Evolutionary conservation across 1,140 invertebrate species (phyloP).

Genomic region (Neodiprion lecontei): DNA sequence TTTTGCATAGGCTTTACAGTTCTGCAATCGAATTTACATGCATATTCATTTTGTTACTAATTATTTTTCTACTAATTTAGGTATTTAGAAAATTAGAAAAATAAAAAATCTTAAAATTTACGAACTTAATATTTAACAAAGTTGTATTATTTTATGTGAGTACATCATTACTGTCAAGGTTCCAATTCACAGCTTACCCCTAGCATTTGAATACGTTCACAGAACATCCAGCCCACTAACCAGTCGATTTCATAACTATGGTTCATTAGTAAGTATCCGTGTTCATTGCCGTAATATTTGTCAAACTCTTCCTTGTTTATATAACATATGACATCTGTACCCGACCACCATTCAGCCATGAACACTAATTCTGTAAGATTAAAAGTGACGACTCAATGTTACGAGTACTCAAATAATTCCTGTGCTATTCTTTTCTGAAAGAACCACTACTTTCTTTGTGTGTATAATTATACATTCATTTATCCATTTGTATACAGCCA

Average conservation of each 20-base stretch:
- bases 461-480: too few relatives aligned
- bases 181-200: slow-evolving; percentile 69
- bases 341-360: slow-evolving; percentile 93
- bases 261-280: slow-evolving; percentile 92
- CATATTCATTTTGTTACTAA: slow-evolving; percentile 6
- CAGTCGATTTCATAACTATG: slow-evolving; percentile 96
- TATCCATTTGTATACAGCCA: too few relatives aligned
- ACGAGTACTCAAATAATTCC: neutral
- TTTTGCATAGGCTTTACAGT: slow-evolving; percentile 95
- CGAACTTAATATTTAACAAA: too few relatives aligned
- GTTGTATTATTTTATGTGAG: neutral
- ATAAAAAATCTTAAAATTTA: neutral
- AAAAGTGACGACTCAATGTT: slow-evolving; percentile 29
- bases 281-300: slow-evolving; percentile 85
- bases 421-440: too few relatives aligned
- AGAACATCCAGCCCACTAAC: slow-evolving; percentile 88
- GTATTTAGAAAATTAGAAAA: neutral
- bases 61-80: neutral
- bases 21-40: slow-evolving; percentile 66
- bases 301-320: slow-evolving; percentile 80
- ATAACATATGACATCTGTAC: slow-evolving; percentile 75
- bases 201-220: slow-evolving; percentile 77
- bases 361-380: slow-evolving; percentile 84
- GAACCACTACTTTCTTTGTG: too few relatives aligned
- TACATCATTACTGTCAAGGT: neutral